These are phyloP conservation scores for Telenomus remus DNA, from an alignment of 1,140 invertebrate genomes.

Conservation along the genomic window DNA sequence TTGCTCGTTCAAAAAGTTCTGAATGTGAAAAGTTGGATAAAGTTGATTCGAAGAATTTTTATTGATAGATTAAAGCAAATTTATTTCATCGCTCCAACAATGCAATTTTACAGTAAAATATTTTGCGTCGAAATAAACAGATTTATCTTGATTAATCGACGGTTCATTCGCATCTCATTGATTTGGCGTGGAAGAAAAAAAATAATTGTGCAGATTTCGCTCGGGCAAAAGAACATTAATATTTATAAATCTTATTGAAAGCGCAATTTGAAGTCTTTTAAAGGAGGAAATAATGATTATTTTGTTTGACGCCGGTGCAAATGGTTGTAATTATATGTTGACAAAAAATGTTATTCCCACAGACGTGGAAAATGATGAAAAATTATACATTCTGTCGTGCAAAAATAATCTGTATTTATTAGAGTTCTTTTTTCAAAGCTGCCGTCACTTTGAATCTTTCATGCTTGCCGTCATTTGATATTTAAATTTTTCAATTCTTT, in stretches of 20 bases:
- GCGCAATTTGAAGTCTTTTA: constrained; percentile 5
- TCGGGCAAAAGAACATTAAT: neutral
- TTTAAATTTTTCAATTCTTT: neutral
- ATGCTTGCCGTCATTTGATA: neutral
- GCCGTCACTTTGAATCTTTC: neutral
- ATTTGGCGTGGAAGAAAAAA: too few species aligned
- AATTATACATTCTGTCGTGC: constrained; percentile 3
- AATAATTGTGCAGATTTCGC: too few species aligned
- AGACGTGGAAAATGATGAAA: neutral
- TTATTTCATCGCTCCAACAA: too few species aligned
- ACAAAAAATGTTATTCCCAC: constrained; percentile 1
- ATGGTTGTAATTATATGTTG: constrained; percentile 1
- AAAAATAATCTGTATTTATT: constrained; percentile 1
- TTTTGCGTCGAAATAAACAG: too few species aligned
- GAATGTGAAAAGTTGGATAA: too few species aligned
- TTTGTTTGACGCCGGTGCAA: constrained; percentile 2
- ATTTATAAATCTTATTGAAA: constrained; percentile 4
- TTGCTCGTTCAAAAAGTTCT: too few species aligned
- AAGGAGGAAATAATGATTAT: constrained; percentile 6
- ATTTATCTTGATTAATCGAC: too few species aligned
- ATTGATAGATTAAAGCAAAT: too few species aligned
- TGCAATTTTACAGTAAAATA: too few species aligned
- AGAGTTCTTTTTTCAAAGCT: too few species aligned
- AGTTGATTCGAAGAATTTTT: too few species aligned
- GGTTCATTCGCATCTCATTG: too few species aligned